phyloP scores from a whole-genome alignment of 2,113 vertebrate species.

The Theropithecus gelada region DNA sequence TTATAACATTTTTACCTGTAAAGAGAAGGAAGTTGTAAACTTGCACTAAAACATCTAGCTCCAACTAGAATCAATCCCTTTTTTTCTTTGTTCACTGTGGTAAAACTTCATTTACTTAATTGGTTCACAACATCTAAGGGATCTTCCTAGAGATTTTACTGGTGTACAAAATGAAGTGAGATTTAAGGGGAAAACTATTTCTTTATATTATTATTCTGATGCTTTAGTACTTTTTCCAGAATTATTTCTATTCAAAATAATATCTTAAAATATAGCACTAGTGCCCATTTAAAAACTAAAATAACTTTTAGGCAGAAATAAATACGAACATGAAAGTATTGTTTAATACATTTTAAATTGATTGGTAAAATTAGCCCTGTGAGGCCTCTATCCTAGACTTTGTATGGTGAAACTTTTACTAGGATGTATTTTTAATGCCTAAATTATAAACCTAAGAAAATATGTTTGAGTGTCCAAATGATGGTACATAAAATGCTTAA shows the following conservation, averaged over 20 bases:
- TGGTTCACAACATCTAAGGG: neutral
- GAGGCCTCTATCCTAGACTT: conserved; percentile 27
- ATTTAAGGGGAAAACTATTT: neutral
- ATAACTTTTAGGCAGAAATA: neutral
- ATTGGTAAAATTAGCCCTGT: neutral
- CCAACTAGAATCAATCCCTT: neutral
- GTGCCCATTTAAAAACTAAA: neutral
- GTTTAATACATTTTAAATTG: neutral
- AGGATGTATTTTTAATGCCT: conserved; percentile 37
- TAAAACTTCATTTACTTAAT: neutral
- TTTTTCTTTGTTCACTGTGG: neutral
- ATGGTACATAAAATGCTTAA: conserved; percentile 48
- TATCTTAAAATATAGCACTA: neutral
- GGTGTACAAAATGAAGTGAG: neutral
- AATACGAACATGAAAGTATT: neutral
- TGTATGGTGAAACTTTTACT: neutral
- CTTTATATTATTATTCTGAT: neutral
- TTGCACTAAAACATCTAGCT: neutral
- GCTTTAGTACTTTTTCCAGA: neutral
- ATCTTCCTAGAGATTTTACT: neutral
- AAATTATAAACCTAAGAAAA: conserved; percentile 62
- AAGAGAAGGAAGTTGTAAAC: neutral
- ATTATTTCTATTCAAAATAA: conserved; percentile 32
- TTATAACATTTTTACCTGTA: conserved; percentile 39
- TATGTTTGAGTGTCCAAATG: conserved; percentile 57